These are phyloP conservation scores for Rhinoraja longicauda DNA, from an alignment of 2,797 vertebrate species.

Conservation along the genomic window DNA sequence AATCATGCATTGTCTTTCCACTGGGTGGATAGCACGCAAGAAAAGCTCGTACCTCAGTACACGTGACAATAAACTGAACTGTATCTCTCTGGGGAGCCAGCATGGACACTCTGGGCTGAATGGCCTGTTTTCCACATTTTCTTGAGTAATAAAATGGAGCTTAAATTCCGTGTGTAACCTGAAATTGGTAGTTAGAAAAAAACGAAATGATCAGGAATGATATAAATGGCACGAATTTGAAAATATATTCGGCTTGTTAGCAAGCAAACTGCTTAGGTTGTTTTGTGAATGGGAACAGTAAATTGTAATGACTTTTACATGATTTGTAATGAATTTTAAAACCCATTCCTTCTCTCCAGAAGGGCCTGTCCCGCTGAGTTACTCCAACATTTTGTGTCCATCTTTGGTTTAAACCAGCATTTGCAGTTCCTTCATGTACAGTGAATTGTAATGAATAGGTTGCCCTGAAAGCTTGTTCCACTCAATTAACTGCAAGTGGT, in stretches of 20 bases:
- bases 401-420: too few relatives aligned
- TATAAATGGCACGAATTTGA: not conserved
- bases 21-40: too few relatives aligned
- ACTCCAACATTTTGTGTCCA: too few relatives aligned
- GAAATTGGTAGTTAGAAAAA: not conserved
- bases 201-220: not conserved
- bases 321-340: too few relatives aligned
- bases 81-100: too few relatives aligned
- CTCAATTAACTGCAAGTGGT: slow-evolving; percentile 9
- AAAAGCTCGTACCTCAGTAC: too few relatives aligned
- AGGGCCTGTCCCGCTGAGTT: too few relatives aligned
- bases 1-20: too few relatives aligned
- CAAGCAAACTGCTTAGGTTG: not conserved
- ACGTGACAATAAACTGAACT: too few relatives aligned
- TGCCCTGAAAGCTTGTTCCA: slow-evolving; percentile 16
- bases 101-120: too few relatives aligned
- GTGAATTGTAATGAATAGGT: not conserved
- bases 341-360: too few relatives aligned
- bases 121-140: not conserved
- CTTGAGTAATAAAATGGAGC: not conserved
- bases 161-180: not conserved
- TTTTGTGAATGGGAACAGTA: not conserved
- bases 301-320: not conserved
- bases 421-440: too few relatives aligned
- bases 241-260: not conserved